phyloP scores from a whole-genome alignment of 2,113 vertebrate species.

The Pelobates fuscus region DNA sequence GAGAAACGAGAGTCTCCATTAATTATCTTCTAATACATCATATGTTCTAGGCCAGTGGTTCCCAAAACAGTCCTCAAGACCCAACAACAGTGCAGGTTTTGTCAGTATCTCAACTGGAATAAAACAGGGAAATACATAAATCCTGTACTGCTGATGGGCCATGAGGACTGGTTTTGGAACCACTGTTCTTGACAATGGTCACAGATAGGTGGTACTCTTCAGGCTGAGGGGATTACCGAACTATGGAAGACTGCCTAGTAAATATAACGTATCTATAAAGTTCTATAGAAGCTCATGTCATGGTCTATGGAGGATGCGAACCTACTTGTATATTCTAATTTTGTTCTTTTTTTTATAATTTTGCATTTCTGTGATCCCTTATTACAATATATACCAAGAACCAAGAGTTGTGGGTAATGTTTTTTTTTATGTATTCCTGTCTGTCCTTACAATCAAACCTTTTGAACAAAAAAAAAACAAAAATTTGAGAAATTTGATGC shows the following conservation, averaged over 20 bases:
- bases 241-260: neutral
- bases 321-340: conserved; percentile 29
- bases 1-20: too few relatives aligned
- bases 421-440: neutral
- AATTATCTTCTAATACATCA: neutral
- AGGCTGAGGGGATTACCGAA: neutral
- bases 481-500: neutral
- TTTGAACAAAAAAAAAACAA: conserved; percentile 13
- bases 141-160: too few relatives aligned
- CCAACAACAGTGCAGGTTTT: too few relatives aligned
- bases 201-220: neutral
- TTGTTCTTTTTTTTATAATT: neutral
- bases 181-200: too few relatives aligned
- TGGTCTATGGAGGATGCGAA: conserved; percentile 13
- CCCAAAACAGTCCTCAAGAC: too few relatives aligned
- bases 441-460: conserved; percentile 15
- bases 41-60: neutral
- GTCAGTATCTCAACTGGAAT: too few relatives aligned
- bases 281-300: conserved; percentile 34
- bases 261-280: neutral
- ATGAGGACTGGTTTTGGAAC: too few relatives aligned
- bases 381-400: conserved; percentile 51
- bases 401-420: conserved; percentile 39
- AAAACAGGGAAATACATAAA: too few relatives aligned
- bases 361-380: conserved; percentile 3